These are phyloP conservation scores for Chymomyza fuscimana DNA, from an alignment of 2,888 invertebrate genomes.

Conservation along the genomic window DNA sequence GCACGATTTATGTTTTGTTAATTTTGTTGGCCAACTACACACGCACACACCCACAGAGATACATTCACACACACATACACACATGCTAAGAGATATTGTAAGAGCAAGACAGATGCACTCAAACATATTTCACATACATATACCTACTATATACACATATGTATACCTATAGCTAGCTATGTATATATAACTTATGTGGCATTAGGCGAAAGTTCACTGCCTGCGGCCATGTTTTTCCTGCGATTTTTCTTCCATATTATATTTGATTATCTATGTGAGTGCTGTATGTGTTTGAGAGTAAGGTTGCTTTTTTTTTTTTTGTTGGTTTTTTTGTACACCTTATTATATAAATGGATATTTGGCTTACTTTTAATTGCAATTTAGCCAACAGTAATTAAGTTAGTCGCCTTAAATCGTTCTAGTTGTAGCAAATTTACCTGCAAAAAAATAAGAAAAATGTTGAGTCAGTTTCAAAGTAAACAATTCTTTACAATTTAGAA, in stretches of 20 bases:
- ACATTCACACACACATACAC: neutral
- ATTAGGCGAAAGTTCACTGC: conserved; percentile 33
- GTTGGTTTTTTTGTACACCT: conserved; percentile 4
- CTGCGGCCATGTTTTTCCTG: conserved; percentile 23
- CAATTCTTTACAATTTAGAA: no score
- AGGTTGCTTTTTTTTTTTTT: no score
- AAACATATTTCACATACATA: conserved; percentile 22
- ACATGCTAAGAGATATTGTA: neutral
- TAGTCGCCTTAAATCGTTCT: neutral
- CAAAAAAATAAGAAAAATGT: conserved; percentile 18
- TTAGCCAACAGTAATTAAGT: conserved; percentile 7
- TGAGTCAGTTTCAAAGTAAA: neutral
- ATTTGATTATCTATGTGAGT: no score
- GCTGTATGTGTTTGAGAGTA: no score
- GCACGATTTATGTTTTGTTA: conserved; percentile 49
- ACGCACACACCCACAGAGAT: neutral
- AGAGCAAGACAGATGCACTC: neutral
- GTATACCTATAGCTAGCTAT: conserved; percentile 12
- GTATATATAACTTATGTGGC: conserved; percentile 26
- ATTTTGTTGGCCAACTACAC: conserved; percentile 41
- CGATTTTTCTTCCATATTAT: neutral
- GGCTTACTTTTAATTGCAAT: conserved; percentile 35
- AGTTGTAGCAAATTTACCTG: conserved; percentile 30
- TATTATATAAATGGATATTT: conserved; percentile 50
- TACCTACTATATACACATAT: conserved; percentile 27